Percentiles rank a stretch among this genome's conserved stretches.
Evolutionary conservation across 2,113 vertebrate species (phyloP).

Genomic region (Dipodomys ordii): DNA sequence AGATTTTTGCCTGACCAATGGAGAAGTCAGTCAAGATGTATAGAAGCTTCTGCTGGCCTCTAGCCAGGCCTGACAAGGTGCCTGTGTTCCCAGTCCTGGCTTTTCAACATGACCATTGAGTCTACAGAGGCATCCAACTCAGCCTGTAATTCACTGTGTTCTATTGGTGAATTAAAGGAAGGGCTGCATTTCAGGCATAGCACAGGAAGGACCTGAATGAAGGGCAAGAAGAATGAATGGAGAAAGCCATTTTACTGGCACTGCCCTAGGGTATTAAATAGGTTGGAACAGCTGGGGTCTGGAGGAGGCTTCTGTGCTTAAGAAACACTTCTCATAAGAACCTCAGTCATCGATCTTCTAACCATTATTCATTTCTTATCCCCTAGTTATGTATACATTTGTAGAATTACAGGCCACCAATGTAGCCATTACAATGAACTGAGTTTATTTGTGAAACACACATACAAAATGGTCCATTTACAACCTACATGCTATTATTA

Average conservation of each 20-base stretch:
- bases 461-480: background rate
- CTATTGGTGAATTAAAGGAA: slow-evolving; percentile 70
- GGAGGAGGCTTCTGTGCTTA: slow-evolving; percentile 35
- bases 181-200: slow-evolving; percentile 55
- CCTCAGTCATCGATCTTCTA: slow-evolving; percentile 26
- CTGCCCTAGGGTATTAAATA: slow-evolving; percentile 74
- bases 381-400: slow-evolving; percentile 36
- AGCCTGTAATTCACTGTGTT: slow-evolving; percentile 50
- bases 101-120: background rate
- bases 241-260: slow-evolving; percentile 75
- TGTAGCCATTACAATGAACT: slow-evolving; percentile 51
- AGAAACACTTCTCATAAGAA: slow-evolving; percentile 64
- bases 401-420: slow-evolving; percentile 55
- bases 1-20: background rate
- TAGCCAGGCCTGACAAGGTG: background rate
- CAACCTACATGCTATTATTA: slow-evolving; percentile 50
- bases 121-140: background rate
- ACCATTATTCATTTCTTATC: slow-evolving; percentile 49
- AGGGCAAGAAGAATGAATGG: slow-evolving; percentile 81
- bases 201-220: slow-evolving; percentile 80
- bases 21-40: background rate
- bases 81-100: background rate
- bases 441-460: slow-evolving; percentile 55
- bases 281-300: background rate
- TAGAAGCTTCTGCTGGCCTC: background rate